A percentile compares a stretch with the other conserved stretches of the same genome.
Evolutionary conservation across 2,113 vertebrate genomes (phyloP).

Genomic region (Barnardius zonarius): DNA sequence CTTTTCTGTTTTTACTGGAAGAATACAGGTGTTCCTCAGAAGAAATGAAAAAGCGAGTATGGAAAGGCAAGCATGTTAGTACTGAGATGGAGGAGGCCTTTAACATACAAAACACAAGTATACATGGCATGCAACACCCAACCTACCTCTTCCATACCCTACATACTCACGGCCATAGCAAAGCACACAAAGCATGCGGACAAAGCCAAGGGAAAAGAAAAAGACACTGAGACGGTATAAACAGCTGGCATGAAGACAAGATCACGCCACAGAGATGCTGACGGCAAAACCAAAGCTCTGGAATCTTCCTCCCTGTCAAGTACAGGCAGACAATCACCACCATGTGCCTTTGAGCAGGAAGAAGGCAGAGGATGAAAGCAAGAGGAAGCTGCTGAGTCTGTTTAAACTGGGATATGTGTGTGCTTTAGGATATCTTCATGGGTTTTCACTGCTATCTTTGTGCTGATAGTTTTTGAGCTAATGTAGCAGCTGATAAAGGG

Average conservation of each 20-base stretch:
- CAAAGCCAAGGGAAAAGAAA: slow-evolving; percentile 5
- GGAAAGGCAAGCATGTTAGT: neutral
- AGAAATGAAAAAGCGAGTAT: neutral
- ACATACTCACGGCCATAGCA: neutral
- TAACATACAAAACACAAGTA: neutral
- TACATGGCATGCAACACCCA: neutral
- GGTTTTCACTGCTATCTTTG: neutral
- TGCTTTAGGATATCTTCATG: neutral
- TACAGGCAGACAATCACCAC: rapidly evolving
- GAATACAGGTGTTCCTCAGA: neutral
- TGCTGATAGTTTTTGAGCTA: neutral
- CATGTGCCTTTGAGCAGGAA: neutral
- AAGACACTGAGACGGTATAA: neutral
- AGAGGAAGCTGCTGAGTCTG: neutral
- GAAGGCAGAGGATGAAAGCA: neutral
- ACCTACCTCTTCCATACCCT: neutral
- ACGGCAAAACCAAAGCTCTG: slow-evolving; percentile 13
- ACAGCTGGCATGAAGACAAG: neutral
- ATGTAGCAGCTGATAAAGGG: neutral
- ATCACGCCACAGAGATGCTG: neutral
- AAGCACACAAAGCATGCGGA: neutral
- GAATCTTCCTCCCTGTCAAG: neutral
- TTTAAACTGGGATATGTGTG: neutral
- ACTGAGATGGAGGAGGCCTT: neutral
- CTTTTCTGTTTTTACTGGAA: neutral